Evolutionary conservation across 2,888 invertebrate genomes (phyloP).

Genomic region (Hoplodrina blanda): DNA sequence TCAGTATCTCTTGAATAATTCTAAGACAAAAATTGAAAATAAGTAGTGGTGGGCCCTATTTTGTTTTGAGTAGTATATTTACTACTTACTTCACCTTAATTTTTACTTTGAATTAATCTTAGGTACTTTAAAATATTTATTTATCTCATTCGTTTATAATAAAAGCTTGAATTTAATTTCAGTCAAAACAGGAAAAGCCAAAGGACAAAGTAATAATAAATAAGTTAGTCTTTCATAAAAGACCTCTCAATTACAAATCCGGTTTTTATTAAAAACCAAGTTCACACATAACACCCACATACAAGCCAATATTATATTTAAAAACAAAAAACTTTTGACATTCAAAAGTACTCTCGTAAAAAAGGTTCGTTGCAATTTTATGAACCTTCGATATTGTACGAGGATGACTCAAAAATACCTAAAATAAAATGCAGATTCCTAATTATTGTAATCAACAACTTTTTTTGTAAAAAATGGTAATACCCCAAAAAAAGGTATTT

Average conservation of each 20-base stretch:
- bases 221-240: slow-evolving; percentile 38
- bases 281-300: slow-evolving; percentile 36
- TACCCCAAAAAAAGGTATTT: background rate
- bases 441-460: slow-evolving; percentile 8
- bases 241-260: slow-evolving; percentile 28
- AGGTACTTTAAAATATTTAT: slow-evolving; percentile 1
- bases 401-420: slow-evolving; percentile 7
- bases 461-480: background rate
- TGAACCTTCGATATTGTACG: slow-evolving; percentile 15
- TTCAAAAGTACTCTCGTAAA: slow-evolving; percentile 43
- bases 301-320: slow-evolving; percentile 29
- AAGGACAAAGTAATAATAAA: slow-evolving; percentile 19
- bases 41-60: no score
- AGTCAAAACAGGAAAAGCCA: background rate
- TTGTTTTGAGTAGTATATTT: no score
- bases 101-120: background rate
- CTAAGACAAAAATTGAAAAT: no score
- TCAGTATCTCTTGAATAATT: no score
- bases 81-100: no score
- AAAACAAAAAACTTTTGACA: slow-evolving; percentile 48
- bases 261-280: slow-evolving; percentile 38
- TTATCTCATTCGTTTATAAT: background rate
- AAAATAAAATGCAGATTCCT: slow-evolving; percentile 12
- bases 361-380: slow-evolving; percentile 38
- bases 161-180: slow-evolving; percentile 23